Conservation (phyloP, 2,113 vertebrate species). For the Silurus asotus region DNA sequence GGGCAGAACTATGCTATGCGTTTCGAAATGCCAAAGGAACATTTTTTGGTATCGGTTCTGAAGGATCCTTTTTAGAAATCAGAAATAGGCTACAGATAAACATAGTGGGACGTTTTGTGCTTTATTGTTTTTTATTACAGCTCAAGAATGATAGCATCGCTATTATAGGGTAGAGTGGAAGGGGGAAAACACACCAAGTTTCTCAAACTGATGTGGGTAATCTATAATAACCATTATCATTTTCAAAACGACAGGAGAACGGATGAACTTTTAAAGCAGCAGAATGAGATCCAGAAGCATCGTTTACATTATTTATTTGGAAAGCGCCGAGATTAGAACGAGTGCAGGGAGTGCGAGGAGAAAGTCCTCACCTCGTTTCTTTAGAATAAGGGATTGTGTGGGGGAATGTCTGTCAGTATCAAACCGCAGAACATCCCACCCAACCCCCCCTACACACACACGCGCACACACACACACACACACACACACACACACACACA, state of each 20-base stretch:
- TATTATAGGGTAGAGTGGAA: neutral
- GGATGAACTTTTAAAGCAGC: slow-evolving; percentile 3
- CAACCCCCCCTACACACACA: slow-evolving; percentile 37
- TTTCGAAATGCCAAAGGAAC: neutral
- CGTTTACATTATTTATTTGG: neutral
- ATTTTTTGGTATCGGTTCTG: slow-evolving; percentile 3
- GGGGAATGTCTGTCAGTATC: slow-evolving; percentile 49
- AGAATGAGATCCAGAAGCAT: slow-evolving; percentile 4
- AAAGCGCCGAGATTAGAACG: slow-evolving; percentile 8
- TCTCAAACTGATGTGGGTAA: neutral
- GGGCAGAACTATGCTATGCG: neutral
- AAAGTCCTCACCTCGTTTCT: slow-evolving; percentile 40
- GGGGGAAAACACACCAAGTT: neutral
- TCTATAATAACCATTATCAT: neutral
- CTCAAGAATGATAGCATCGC: neutral
- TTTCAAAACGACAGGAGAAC: neutral
- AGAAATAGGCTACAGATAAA: neutral
- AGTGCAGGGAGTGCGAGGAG: slow-evolving; percentile 14
- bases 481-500: slow-evolving; percentile 24
- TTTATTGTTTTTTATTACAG: slow-evolving; percentile 5
- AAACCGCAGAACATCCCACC: slow-evolving; percentile 38
- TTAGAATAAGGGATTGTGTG: slow-evolving; percentile 36
- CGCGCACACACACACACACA: slow-evolving; percentile 31
- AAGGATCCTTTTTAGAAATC: neutral
- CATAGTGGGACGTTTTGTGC: neutral